These are phyloP conservation scores for Orchesella cincta DNA, from an alignment of 1,140 invertebrate species.

Conservation along the genomic window DNA sequence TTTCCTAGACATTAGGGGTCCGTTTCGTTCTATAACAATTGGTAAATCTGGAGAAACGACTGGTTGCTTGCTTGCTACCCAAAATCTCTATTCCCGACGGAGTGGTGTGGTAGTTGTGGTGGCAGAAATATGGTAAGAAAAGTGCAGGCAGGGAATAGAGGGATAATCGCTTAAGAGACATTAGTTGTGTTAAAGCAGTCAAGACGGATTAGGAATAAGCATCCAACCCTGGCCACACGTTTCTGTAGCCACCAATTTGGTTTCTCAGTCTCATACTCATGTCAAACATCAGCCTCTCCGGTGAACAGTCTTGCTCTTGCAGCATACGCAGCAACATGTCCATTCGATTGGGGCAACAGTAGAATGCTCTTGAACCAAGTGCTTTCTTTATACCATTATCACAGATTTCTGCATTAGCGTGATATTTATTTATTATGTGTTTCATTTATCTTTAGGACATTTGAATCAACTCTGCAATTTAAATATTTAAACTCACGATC, in stretches of 20 bases:
- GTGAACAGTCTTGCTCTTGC: background rate
- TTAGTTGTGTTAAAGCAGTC: conserved; percentile 2
- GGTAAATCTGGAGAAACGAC: background rate
- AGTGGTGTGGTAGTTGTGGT: background rate
- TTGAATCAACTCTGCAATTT: too few species aligned
- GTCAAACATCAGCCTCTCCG: background rate
- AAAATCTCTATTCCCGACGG: too few species aligned
- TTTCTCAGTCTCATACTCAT: background rate
- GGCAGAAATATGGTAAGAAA: background rate
- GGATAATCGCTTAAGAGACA: conserved; percentile 17
- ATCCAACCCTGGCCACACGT: background rate
- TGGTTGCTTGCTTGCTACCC: background rate
- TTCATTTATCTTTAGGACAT: too few species aligned
- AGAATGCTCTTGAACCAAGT: too few species aligned
- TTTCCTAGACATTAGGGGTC: background rate
- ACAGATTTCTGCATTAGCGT: too few species aligned
- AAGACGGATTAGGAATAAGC: background rate
- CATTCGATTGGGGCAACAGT: background rate
- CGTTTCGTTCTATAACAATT: background rate
- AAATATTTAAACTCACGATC: too few species aligned
- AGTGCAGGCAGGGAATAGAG: background rate
- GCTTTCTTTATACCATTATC: too few species aligned
- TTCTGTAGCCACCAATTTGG: background rate
- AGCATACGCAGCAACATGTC: background rate
- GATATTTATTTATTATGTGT: too few species aligned